phyloP scores from a whole-genome alignment of 2,888 invertebrate species.

The Glyphotaelius pellucidus region DNA sequence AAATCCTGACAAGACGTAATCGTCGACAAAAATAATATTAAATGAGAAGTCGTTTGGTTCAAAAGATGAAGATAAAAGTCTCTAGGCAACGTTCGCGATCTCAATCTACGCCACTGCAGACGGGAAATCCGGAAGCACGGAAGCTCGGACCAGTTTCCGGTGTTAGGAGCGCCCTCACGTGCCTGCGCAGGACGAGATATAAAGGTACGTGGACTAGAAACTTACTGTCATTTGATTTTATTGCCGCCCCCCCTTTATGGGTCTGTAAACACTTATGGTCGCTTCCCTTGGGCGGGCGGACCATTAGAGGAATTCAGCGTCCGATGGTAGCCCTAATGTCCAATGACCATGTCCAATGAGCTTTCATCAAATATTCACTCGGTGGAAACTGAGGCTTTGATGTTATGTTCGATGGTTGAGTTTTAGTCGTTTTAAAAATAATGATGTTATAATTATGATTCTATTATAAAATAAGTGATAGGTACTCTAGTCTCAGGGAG shows the following conservation, averaged over 20 bases:
- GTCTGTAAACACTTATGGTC: slow-evolving; percentile 28
- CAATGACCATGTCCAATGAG: neutral
- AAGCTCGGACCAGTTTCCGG: neutral
- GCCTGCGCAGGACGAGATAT: neutral
- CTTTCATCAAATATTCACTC: neutral
- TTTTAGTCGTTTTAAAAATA: neutral
- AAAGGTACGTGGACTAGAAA: slow-evolving; percentile 27
- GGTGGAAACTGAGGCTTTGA: neutral
- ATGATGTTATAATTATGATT: too few relatives aligned
- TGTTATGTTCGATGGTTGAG: neutral
- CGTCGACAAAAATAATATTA: neutral
- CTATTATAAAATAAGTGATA: too few relatives aligned
- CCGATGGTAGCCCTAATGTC: neutral
- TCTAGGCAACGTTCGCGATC: neutral
- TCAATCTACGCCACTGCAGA: neutral
- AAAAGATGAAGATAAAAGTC: neutral
- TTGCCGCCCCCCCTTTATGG: slow-evolving; percentile 27
- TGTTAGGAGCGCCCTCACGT: neutral
- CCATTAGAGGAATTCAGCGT: neutral
- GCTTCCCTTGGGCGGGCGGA: neutral
- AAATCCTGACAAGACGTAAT: neutral
- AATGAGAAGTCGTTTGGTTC: neutral
- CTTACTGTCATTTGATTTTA: slow-evolving; percentile 39
- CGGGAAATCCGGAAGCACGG: neutral
- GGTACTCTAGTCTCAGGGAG: too few relatives aligned